Evolutionary conservation across 2,888 invertebrate species (phyloP).

Genomic region (Hanleya hanleyi): DNA sequence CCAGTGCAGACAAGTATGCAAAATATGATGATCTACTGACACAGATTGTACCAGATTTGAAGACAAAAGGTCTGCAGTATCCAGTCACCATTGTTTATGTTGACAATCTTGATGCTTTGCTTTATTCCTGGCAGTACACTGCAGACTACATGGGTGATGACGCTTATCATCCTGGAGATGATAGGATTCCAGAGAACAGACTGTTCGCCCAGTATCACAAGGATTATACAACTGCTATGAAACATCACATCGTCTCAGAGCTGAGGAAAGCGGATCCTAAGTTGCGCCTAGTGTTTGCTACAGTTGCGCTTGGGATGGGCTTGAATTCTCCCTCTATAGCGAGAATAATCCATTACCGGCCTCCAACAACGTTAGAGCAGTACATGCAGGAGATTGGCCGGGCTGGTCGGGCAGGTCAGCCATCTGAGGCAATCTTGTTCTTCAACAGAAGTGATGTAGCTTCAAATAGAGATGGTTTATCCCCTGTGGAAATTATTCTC

Average conservation of each 20-base stretch:
- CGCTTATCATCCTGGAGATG: not conserved
- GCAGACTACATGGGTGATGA: not conserved
- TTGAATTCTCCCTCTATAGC: not conserved
- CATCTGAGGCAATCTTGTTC: not conserved
- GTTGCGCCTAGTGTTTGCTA: not conserved
- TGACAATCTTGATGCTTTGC: not conserved
- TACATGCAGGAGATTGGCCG: conserved; percentile 1
- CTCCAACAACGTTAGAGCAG: not conserved
- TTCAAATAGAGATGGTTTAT: not conserved
- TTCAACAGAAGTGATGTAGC: conserved; percentile 10
- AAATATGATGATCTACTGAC: conserved; percentile 9
- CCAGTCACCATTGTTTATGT: conserved; percentile 14
- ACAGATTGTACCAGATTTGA: conserved; percentile 1
- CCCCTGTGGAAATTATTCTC: no score
- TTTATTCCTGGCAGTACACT: conserved; percentile 3
- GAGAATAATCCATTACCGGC: not conserved
- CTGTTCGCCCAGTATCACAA: conserved; percentile 19
- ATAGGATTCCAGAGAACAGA: conserved; percentile 3
- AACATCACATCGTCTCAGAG: conserved; percentile 5
- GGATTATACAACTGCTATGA: not conserved
- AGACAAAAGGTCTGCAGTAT: not conserved
- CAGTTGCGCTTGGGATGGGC: conserved; percentile 18
- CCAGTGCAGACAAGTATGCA: conserved; percentile 12
- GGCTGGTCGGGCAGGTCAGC: conserved; percentile 15
- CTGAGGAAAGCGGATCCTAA: not conserved